Base-by-base conservation (phyloP, 2,888 invertebrate genomes). In the Malthinus flaveolus region DNA sequence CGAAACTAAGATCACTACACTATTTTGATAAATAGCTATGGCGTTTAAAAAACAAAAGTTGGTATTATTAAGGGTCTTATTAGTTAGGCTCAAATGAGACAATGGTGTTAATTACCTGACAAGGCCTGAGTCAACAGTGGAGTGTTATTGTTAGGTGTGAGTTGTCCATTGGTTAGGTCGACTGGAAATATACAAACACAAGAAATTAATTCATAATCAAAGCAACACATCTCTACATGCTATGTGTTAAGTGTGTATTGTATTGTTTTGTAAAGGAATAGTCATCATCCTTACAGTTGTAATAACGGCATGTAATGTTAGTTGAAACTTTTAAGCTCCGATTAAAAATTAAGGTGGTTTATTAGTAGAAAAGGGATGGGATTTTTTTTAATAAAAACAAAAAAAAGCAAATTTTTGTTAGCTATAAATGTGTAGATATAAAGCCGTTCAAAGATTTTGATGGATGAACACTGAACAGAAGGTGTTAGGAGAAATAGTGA, bases 111-210 rank as follows among this genome's bases (percentile, higher is more conserved):
- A 85, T 84, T 89, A 95, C 94, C 94, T 91, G 94, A 94, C 83
- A 94, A 87, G 79, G 93, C 93, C 86, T 94, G 94, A 83, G 94
- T 94, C 84, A 94, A 89, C 83, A 95, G 87, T 80, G 94, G 93
- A 80, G 93, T 93, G 84, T 93, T 94, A 88, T 93, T 93, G 87
- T 94, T 94, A 82, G 93, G 93, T 80, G 94, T 94, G 82, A 94
- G 88, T 85, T 94, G 94, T 82, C 94, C 94, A 83, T 94, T 94
- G 85, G 92, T 90, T 84, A 94, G 88, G 86, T 94, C 94, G 88
- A 94, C 93, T 93, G 78, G 74, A 79, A 79, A 76, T 73, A 78
- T 73, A 77, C 68, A 70, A 74, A 73, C 74, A 74, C 66, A 61
- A 54, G 59, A 64, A 60, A 63, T 63, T 66, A 66, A 68, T 68